Conservation (phyloP, 2,888 invertebrate genomes). For the Oligia fasciuncula region DNA sequence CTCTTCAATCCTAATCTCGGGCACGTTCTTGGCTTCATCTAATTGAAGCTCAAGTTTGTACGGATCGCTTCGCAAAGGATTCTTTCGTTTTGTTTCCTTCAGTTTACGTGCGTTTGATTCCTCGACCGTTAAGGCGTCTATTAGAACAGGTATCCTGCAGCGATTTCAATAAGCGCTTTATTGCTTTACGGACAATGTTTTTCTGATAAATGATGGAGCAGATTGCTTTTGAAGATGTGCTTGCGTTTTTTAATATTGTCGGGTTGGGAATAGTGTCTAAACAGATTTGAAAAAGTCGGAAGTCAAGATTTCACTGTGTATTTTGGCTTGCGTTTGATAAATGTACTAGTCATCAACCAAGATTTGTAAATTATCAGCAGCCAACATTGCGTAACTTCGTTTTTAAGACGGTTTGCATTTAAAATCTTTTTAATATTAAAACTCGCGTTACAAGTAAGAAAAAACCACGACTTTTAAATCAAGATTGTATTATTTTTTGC, state of each 20-base stretch:
- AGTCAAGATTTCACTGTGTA: background rate
- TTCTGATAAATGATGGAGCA: slow-evolving; percentile 41
- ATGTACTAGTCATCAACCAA: background rate
- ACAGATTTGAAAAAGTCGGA: background rate
- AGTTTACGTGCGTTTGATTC: slow-evolving; percentile 54
- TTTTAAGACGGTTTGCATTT: background rate
- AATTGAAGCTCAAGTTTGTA: slow-evolving; percentile 62
- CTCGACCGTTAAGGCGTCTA: slow-evolving; percentile 61
- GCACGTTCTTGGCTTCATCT: slow-evolving; percentile 38
- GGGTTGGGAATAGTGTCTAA: background rate
- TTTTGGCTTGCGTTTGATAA: background rate
- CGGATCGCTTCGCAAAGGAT: slow-evolving; percentile 58
- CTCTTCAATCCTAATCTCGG: slow-evolving; percentile 30
- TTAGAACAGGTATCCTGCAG: slow-evolving; percentile 57
- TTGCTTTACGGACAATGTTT: slow-evolving; percentile 61
- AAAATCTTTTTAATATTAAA: slow-evolving; percentile 19
- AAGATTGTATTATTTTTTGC: background rate
- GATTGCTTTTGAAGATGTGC: slow-evolving; percentile 50
- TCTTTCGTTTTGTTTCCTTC: slow-evolving; percentile 59
- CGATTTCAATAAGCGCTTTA: slow-evolving; percentile 72
- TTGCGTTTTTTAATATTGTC: slow-evolving; percentile 29
- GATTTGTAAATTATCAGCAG: background rate
- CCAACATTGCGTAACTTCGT: background rate
- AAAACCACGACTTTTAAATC: slow-evolving; percentile 6
- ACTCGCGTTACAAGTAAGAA: background rate